Base-by-base conservation (phyloP, 2,888 invertebrate genomes). In the Chymomyza caudatula region DNA sequence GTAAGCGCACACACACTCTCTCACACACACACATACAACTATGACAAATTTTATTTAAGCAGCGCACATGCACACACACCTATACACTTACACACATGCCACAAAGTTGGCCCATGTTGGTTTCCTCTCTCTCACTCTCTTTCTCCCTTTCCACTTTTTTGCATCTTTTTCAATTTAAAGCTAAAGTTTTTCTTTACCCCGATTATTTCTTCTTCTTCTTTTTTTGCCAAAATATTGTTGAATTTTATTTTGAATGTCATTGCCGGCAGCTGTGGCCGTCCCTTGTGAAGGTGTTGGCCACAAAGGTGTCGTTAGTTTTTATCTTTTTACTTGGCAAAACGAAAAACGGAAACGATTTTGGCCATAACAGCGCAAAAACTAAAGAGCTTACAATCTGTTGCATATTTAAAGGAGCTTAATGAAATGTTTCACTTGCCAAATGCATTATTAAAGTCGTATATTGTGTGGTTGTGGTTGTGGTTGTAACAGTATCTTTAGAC, bases 141-240 rank as follows among this genome's bases (percentile, higher is more conserved):
- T 15, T 23, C 47, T 52, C 55, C 3, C 42, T 42, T 20, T 53
- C 47, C 23, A 57, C 60, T 52, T 63, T 62, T 71, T 71, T 78
- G 63, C 11, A 19, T 15, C 19, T 67, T 84, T 84, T 82, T 81
- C 85, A 82, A 84, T 82, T 82, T 82, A 79, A 84, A 81, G 71
- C 82, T 79, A 71, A 74, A 77, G 76, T 72, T 76, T 73, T 69
- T 69, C 74, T 67, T 71, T 57, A 72, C 51, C 60, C 47, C 15
- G 51, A 44, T 55, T 55, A 63, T 62, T 66, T 56, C 43, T 42
- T 58, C n/a, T n/a, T n/a, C n/a, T n/a, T 42, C 65, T 67, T 47
- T 42, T 52, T 37, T 15, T 29, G 13, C 11, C 65, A 73, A 37
- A 37, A 37, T 37, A 37, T 37, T 37, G 29, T 37, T 37, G 29